Conservation (phyloP, 2,888 invertebrate species). For the Leptinotarsa rubiginosa region DNA sequence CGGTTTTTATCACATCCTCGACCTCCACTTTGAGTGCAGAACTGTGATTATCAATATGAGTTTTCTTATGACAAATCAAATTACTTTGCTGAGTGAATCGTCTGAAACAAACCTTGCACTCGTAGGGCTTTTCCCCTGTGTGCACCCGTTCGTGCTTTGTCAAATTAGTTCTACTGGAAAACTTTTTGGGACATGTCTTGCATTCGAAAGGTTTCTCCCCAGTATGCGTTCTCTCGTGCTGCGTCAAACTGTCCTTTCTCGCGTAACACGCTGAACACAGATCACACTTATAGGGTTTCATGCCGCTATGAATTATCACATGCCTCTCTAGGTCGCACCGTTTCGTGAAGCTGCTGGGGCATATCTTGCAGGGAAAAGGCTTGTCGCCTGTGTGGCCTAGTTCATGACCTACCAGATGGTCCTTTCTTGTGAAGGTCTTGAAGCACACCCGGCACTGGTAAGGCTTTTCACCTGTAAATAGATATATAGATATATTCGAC, state of each 20-base stretch:
- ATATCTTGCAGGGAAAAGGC: background rate
- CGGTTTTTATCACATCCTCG: background rate
- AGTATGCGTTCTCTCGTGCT: background rate
- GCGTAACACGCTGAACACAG: background rate
- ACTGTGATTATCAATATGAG: background rate
- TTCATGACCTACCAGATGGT: background rate
- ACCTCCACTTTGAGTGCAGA: background rate
- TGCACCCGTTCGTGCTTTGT: background rate
- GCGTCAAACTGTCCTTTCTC: conserved; percentile 9
- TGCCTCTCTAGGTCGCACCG: conserved; percentile 8
- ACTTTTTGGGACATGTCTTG: background rate
- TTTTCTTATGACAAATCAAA: conserved; percentile 4
- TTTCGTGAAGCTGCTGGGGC: conserved; percentile 5
- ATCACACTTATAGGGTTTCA: conserved; percentile 8
- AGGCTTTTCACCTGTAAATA: conserved; percentile 2
- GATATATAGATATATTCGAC: no score
- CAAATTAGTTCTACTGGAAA: conserved; percentile 1
- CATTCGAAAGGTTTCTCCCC: conserved; percentile 1
- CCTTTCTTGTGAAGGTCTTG: conserved; percentile 5
- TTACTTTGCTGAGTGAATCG: conserved; percentile 12
- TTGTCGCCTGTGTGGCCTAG: conserved; percentile 2
- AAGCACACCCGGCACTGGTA: background rate
- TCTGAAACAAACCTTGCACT: background rate
- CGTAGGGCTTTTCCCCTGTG: conserved; percentile 3
- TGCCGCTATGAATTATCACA: background rate